phyloP scores from a whole-genome alignment of 2,797 vertebrate species.

The Esox lucius region DNA sequence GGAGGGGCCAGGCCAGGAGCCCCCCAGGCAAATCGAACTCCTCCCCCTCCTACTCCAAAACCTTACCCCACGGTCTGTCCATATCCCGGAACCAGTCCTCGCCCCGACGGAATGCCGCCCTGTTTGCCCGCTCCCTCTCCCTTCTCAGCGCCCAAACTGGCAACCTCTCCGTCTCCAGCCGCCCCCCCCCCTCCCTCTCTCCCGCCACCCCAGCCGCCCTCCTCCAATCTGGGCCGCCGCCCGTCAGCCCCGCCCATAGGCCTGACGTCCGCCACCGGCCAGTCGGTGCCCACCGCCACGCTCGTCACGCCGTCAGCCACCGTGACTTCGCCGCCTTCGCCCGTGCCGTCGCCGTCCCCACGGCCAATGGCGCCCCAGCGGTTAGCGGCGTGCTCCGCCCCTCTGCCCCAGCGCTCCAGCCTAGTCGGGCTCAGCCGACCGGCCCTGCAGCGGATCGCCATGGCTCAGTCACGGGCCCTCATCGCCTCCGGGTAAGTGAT shows the following conservation, averaged over 20 bases:
- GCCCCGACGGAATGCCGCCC: slow-evolving; percentile 63
- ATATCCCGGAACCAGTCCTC: slow-evolving; percentile 68
- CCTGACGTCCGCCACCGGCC: slow-evolving; percentile 53
- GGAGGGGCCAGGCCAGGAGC: slow-evolving; percentile 28
- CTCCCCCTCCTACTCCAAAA: slow-evolving; percentile 65
- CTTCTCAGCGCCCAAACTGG: slow-evolving; percentile 66
- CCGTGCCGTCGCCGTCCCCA: slow-evolving; percentile 56
- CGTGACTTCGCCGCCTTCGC: slow-evolving; percentile 65
- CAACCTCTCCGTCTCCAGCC: slow-evolving; percentile 62
- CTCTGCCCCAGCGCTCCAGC: slow-evolving; percentile 74
- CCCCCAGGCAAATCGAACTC: slow-evolving; percentile 23
- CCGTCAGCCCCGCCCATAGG: slow-evolving; percentile 53
- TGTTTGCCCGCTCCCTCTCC: slow-evolving; percentile 73
- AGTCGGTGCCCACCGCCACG: slow-evolving; percentile 70
- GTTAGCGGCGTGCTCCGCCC: slow-evolving; percentile 60
- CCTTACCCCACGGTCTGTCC: slow-evolving; percentile 73
- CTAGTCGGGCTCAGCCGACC: slow-evolving; percentile 83
- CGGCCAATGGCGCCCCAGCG: slow-evolving; percentile 71
- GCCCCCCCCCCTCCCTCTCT: slow-evolving; percentile 68
- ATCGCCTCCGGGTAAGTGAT: slow-evolving; percentile 90
- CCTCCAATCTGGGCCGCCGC: slow-evolving; percentile 55
- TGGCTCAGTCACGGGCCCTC: slow-evolving; percentile 91
- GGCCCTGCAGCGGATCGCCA: slow-evolving; percentile 87
- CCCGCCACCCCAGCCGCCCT: slow-evolving; percentile 62
- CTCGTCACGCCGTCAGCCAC: slow-evolving; percentile 68